These are phyloP conservation scores for Psettodes erumei DNA, from an alignment of 2,113 vertebrate genomes.

Conservation along the genomic window DNA sequence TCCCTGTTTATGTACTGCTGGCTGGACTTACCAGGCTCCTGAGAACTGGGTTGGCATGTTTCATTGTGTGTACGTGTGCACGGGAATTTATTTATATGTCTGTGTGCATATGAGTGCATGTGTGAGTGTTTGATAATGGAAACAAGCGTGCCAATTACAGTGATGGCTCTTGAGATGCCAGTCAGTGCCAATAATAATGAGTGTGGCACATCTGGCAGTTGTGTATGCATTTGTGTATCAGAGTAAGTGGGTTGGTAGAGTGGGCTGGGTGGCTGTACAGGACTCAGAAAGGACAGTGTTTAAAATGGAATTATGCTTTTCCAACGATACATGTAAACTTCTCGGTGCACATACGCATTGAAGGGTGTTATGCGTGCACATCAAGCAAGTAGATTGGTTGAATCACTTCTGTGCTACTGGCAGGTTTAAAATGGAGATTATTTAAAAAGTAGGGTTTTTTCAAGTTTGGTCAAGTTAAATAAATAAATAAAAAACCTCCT, in stretches of 20 bases:
- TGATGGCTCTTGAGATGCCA: conserved; percentile 62
- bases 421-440: no score
- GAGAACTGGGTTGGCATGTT: conserved; percentile 51
- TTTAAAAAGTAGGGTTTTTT: no score
- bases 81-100: conserved; percentile 25
- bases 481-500: neutral
- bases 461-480: no score
- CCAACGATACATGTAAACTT: neutral
- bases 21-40: conserved; percentile 37
- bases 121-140: conserved; percentile 61
- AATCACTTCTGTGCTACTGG: neutral
- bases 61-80: neutral
- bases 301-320: conserved; percentile 4
- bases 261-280: neutral
- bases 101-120: conserved; percentile 34
- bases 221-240: conserved; percentile 12
- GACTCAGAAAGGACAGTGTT: neutral
- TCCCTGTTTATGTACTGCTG: conserved; percentile 46
- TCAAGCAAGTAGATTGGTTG: neutral
- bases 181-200: conserved; percentile 60
- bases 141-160: conserved; percentile 64
- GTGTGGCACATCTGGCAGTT: conserved; percentile 65
- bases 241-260: conserved; percentile 1
- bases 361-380: neutral
- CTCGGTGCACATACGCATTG: neutral